A percentile compares a stretch with the other conserved stretches of the same genome.
These are phyloP conservation scores for Selenia dentaria DNA, from an alignment of 2,888 invertebrate genomes.

Conservation along the genomic window DNA sequence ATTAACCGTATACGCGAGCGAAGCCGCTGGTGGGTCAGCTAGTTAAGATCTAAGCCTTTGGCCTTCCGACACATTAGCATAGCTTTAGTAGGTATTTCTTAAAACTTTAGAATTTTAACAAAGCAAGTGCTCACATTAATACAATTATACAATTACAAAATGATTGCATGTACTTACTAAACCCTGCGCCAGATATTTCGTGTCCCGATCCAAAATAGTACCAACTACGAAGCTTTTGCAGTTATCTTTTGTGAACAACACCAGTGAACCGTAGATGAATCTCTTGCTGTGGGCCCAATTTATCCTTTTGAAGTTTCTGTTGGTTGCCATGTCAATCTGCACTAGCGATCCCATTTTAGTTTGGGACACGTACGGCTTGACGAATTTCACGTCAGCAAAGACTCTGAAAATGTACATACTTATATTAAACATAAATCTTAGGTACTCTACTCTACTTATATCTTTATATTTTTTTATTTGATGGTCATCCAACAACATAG, in stretches of 20 bases:
- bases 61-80: too few relatives aligned
- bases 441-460: too few relatives aligned
- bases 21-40: too few relatives aligned
- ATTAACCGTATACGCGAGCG: too few relatives aligned
- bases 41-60: too few relatives aligned
- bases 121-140: too few relatives aligned
- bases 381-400: constrained; percentile 68
- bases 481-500: constrained; percentile 57
- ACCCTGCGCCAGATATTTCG: constrained; percentile 50
- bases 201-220: constrained; percentile 85
- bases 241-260: constrained; percentile 88
- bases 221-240: constrained; percentile 88
- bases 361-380: constrained; percentile 56
- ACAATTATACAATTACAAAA: too few relatives aligned
- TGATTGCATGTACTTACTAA: constrained; percentile 55
- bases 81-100: too few relatives aligned
- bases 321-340: constrained; percentile 49
- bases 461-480: too few relatives aligned
- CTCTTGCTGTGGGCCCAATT: constrained; percentile 78
- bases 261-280: constrained; percentile 88
- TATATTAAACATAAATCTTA: too few relatives aligned
- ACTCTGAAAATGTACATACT: constrained; percentile 53
- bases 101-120: too few relatives aligned
- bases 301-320: constrained; percentile 56
- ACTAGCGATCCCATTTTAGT: constrained; percentile 62